Percentiles rank a stretch among this genome's conserved stretches.
Conservation (phyloP, 2,888 invertebrate species). For the Empis stercorea region DNA sequence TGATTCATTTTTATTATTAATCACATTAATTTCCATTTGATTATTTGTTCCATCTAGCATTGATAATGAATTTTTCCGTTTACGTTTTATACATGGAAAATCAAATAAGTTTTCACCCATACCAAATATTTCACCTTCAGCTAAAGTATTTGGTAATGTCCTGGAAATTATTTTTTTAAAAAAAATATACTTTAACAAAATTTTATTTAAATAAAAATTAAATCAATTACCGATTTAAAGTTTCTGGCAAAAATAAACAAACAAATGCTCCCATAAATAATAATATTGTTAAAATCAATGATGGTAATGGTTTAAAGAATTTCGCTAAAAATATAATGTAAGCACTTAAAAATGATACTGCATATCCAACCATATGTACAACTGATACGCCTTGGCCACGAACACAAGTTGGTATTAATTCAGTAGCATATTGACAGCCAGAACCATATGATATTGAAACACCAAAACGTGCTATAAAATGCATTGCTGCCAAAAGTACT, state of each 20-base stretch:
- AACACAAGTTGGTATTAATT: slow-evolving; percentile 48
- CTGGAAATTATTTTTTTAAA: slow-evolving; percentile 14
- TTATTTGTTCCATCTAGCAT: not conserved
- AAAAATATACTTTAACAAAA: not conserved
- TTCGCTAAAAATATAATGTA: slow-evolving; percentile 40
- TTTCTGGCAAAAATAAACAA: slow-evolving; percentile 47
- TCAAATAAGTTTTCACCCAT: slow-evolving; percentile 42
- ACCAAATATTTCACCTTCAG: slow-evolving; percentile 47
- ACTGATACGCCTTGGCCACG: slow-evolving; percentile 47
- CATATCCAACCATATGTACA: slow-evolving; percentile 46
- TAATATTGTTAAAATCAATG: slow-evolving; percentile 40
- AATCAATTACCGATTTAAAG: slow-evolving; percentile 33
- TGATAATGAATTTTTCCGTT: slow-evolving; percentile 15
- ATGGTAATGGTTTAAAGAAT: slow-evolving; percentile 38
- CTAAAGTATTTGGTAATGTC: slow-evolving; percentile 44
- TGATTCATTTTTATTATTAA: too few species aligned
- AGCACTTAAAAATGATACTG: slow-evolving; percentile 43
- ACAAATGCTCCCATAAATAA: slow-evolving; percentile 40
- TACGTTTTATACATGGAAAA: slow-evolving; percentile 34
- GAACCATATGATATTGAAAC: slow-evolving; percentile 48
- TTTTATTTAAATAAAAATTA: not conserved
- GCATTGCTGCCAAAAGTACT: slow-evolving; percentile 34
- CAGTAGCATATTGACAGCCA: slow-evolving; percentile 49
- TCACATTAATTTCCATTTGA: too few species aligned
- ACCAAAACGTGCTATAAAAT: slow-evolving; percentile 41